Base-by-base conservation (phyloP, 2,888 invertebrate species). In the Thera britannica region DNA sequence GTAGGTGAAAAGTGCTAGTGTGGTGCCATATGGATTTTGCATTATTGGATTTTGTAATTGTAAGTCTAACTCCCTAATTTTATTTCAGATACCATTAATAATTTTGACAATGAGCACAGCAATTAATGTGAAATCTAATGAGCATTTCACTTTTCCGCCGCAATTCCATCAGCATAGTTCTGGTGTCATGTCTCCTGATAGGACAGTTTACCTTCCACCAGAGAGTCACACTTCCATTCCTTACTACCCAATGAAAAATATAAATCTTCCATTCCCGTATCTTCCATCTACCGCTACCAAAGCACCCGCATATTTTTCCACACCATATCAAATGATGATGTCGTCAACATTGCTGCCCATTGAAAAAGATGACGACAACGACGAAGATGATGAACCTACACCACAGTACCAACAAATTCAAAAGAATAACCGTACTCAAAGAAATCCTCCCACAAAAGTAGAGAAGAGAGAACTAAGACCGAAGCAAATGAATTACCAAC, bases 1-100 rank as follows among this genome's bases (percentile, higher is more conserved):
- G 93, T 93, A 90, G 90, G 92, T 90, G 87, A 74, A 83, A 81
- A 85, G 90, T 81, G 85, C 70, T 78, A 67, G 76, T 81, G 82
- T 73, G 74, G 73, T 75, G 76, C 72, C 70, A 77, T 77, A 61
- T 79, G 79, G 78, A 80, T 81, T 78, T 72, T 77, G 58, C 41
- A 60, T 65, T 23, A 23, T 62, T 68, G 75, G 75, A 78, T 76
- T 72, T 66, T 56, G 12, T 73, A 73, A 77, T 60, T 67, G 86
- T 86, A 83, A 87, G 86, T 87, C 62, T 72, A 69, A 77, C 52
- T 62, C 57, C 2, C 38, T 46, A 58, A 59, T 80, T 77, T 78
- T 74, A 80, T 92, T 89, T 77, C 93, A 93, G 93, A 84, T 91
- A 83, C 79, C 81, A 76, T 77, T 88, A 75, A 78, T 82, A 75